Percentiles rank a stretch among this genome's conserved stretches.
These are phyloP conservation scores for Astropecten irregularis DNA, from an alignment of 53 echinoderm and acorn worm species.

Conservation along the genomic window DNA sequence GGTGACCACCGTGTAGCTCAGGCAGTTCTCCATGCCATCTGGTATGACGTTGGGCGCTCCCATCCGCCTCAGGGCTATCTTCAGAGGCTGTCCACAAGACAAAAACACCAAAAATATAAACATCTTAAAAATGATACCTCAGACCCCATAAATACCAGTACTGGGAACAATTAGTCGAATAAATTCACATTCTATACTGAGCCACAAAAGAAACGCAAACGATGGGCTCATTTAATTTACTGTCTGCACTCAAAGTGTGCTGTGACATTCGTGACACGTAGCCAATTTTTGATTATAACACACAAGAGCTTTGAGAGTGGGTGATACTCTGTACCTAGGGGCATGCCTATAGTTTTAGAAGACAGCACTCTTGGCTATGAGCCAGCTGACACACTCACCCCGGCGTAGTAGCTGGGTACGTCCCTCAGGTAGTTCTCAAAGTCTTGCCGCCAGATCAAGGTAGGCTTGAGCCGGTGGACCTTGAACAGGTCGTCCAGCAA, in stretches of 20 bases:
- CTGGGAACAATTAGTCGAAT: too few species aligned
- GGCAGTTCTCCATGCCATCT: slow-evolving; percentile 96
- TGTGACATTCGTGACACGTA: too few species aligned
- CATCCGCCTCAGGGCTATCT: slow-evolving; percentile 92
- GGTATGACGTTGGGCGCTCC: slow-evolving; percentile 98
- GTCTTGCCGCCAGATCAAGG: slow-evolving; percentile 86
- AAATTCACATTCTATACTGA: too few species aligned
- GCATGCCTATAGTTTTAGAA: too few species aligned
- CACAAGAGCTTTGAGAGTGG: too few species aligned
- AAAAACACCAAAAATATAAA: not conserved
- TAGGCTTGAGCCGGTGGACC: slow-evolving; percentile 91
- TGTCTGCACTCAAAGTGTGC: too few species aligned
- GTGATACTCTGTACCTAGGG: too few species aligned
- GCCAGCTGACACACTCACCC: too few species aligned
- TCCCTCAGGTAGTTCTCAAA: slow-evolving; percentile 91
- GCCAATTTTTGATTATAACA: too few species aligned
- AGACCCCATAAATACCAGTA: not conserved
- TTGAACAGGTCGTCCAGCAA: slow-evolving; percentile 95
- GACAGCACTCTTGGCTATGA: too few species aligned
- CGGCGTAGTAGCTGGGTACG: slow-evolving; percentile 96
- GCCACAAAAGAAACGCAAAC: too few species aligned
- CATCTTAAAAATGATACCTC: not conserved
- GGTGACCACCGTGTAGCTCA: slow-evolving; percentile 97
- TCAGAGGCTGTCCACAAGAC: slow-evolving; percentile 68
- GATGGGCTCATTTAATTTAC: too few species aligned